Evolutionary conservation across 1,140 invertebrate genomes (phyloP), one percentile per base, ranked within the genome.

Genomic region (Ylistrum balloti): DNA sequence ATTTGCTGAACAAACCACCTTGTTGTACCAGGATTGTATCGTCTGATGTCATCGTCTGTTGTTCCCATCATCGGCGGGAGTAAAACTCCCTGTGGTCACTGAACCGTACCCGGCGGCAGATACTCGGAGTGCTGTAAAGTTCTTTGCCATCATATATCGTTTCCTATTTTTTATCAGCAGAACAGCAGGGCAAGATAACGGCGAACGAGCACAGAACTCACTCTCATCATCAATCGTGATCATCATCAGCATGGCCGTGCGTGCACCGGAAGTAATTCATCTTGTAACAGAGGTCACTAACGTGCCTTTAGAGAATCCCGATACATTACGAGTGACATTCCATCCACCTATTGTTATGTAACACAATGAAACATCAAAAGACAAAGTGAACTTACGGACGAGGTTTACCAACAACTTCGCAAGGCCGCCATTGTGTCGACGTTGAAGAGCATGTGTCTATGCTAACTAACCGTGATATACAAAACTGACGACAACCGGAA

Each of bases 281-380:
- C 56, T 28, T 74, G 5, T 74, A 3, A 28, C 56, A 74, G 22
- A 74, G 56, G 56, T 74, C 56, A 28, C 56, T 74, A 5, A 28
- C 22, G 56, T 74, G 56, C 56, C 56, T 74, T 74, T 74, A 11
- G 22, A 74, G 56, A 74, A 74, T 74, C 28, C 56, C 56, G 56
- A 74, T 74, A 74, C 56, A 74, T 74, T 74, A 22, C 56, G 56
- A 74, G 28, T 74, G 56, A 74, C 56, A 74, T 74, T 74, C 56
- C 56, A 74, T 74, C 56, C n/a, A n/a, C 56, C 22, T 28, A n/a
- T 74, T 74, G 56, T 74, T 74, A 74, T 74, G 56, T 74, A 74
- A 74, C 56, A 74, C 56, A 74, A 74, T 74, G 56, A 74, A 74
- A 74, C 56, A 74, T 74, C 56, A 74, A 74, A 74, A n/a, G 56